Percentiles rank a stretch among this genome's conserved stretches.
Evolutionary conservation across 2,888 invertebrate species (phyloP).

Genomic region (Dione juno): DNA sequence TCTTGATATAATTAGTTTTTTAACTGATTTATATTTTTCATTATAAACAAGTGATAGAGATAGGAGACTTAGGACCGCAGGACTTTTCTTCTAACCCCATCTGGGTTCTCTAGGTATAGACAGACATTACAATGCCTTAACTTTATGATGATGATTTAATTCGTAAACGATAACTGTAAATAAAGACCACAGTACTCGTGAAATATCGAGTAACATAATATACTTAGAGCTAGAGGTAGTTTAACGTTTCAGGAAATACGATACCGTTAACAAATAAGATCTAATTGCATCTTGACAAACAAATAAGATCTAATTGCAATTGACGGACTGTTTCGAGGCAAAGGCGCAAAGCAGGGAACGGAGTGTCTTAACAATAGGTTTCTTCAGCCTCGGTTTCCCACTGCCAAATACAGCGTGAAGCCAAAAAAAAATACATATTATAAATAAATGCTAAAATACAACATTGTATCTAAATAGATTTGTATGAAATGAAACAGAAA

Average conservation of each 20-base stretch:
- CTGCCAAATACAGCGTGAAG: too few species aligned
- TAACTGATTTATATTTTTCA: too few species aligned
- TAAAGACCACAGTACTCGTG: not conserved
- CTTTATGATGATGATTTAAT: not conserved
- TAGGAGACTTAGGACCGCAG: too few species aligned
- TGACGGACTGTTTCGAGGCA: too few species aligned
- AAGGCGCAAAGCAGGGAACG: too few species aligned
- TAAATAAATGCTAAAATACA: too few species aligned
- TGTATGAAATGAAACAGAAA: constrained; percentile 4
- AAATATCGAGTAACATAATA: constrained; percentile 9
- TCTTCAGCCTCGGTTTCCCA: too few species aligned
- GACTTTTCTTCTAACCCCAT: not conserved
- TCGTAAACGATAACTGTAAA: not conserved
- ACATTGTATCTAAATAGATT: not conserved
- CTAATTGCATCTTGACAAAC: constrained; percentile 20
- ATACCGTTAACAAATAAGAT: constrained; percentile 23
- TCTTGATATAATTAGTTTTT: too few species aligned
- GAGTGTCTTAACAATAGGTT: too few species aligned
- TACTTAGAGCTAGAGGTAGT: constrained; percentile 1
- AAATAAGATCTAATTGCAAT: too few species aligned
- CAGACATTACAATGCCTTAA: not conserved
- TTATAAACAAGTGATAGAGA: too few species aligned
- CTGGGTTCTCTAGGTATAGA: not conserved
- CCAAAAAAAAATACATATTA: too few species aligned
- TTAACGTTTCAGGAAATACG: constrained; percentile 18